phyloP scores from a whole-genome alignment of 2,797 vertebrate genomes.

The Sebastiscus albofasciatus region DNA sequence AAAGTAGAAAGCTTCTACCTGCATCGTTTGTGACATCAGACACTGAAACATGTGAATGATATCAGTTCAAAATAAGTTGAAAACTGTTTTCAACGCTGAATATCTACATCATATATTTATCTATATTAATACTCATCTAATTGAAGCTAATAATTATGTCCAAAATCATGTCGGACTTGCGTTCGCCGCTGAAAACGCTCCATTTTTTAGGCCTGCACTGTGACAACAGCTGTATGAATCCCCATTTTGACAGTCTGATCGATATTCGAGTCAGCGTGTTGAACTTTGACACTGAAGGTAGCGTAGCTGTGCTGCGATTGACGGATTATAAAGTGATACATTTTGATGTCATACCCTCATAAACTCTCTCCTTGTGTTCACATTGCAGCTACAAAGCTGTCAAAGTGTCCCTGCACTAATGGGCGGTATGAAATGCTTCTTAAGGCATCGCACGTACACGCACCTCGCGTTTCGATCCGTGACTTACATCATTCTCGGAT shows the following conservation, averaged over 20 bases:
- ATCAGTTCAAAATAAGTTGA: too few species aligned
- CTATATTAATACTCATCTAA: background rate
- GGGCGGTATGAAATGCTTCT: background rate
- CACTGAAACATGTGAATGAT: background rate
- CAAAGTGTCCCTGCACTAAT: background rate
- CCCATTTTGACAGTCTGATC: background rate
- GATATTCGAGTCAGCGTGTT: background rate
- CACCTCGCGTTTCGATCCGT: background rate
- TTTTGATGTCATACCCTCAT: background rate
- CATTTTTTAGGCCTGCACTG: background rate
- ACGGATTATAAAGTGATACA: background rate
- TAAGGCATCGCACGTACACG: background rate
- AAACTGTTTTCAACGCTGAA: background rate
- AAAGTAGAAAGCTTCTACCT: too few species aligned
- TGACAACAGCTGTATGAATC: background rate
- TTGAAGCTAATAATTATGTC: background rate
- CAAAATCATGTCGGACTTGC: background rate
- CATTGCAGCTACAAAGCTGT: background rate
- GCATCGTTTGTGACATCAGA: background rate
- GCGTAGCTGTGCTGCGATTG: background rate
- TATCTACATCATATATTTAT: background rate
- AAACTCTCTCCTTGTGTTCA: background rate
- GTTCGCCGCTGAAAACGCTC: background rate
- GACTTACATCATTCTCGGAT: too few species aligned
- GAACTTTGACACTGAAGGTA: background rate